A percentile compares a stretch with the other conserved stretches of the same genome.
phyloP scores from a whole-genome alignment of 2,888 invertebrate species.

The Diplazon laetatorius region DNA sequence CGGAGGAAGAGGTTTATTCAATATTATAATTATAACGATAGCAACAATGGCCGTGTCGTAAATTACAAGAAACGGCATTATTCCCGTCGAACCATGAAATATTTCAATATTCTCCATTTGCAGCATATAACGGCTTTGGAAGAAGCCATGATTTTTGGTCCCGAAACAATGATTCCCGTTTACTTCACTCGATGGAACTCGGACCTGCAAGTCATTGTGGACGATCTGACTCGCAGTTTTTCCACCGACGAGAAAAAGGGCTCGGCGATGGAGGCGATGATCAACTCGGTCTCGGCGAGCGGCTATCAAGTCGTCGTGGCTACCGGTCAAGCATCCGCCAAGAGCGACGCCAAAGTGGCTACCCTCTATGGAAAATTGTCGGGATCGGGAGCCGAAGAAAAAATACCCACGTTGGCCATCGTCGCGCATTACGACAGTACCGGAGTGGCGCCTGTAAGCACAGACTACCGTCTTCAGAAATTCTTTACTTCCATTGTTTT shows the following conservation, averaged over 20 bases:
- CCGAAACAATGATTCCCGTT: conserved; percentile 92
- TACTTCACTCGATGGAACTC: conserved; percentile 92
- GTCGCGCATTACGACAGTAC: conserved; percentile 97
- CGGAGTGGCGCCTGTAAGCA: conserved; percentile 93
- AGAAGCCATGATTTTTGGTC: conserved; percentile 89
- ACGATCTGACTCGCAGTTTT: conserved; percentile 88
- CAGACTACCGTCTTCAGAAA: too few species aligned
- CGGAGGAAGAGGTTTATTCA: conserved; percentile 87
- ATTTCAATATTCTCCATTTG: conserved; percentile 34
- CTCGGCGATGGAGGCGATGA: conserved; percentile 92
- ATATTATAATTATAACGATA: neutral
- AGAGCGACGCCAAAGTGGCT: conserved; percentile 92
- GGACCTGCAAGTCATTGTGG: conserved; percentile 89
- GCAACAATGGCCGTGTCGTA: too few species aligned
- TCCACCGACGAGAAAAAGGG: conserved; percentile 88
- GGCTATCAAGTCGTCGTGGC: conserved; percentile 96
- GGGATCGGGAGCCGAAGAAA: conserved; percentile 88
- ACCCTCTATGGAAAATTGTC: conserved; percentile 93
- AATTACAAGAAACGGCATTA: neutral
- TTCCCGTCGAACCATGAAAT: neutral
- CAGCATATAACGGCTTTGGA: conserved; percentile 91
- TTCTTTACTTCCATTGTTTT: too few species aligned
- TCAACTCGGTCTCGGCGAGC: conserved; percentile 95
- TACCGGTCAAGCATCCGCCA: conserved; percentile 87
- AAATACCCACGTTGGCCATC: conserved; percentile 93